phyloP scores from a whole-genome alignment of 1,140 invertebrate species.

The Centruroides sculpturatus region DNA sequence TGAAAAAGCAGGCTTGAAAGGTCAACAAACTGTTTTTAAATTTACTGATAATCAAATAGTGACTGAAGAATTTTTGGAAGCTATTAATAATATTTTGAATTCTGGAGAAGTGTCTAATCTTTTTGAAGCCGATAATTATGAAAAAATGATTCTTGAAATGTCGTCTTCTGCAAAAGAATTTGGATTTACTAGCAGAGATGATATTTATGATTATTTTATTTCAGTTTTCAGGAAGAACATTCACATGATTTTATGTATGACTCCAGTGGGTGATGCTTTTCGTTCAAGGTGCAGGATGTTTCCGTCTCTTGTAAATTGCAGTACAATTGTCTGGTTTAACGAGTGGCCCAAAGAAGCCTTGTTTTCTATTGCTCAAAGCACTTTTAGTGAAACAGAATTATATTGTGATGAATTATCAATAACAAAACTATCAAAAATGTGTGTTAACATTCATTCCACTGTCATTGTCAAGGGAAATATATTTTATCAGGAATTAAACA shows the following conservation, averaged over 20 bases:
- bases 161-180: conserved; percentile 50
- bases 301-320: conserved; percentile 58
- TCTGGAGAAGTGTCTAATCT: conserved; percentile 74
- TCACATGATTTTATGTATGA: conserved; percentile 75
- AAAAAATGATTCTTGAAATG: conserved; percentile 57
- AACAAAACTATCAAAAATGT: conserved; percentile 37
- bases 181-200: conserved; percentile 54
- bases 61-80: conserved; percentile 67
- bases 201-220: conserved; percentile 74
- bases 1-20: conserved; percentile 31
- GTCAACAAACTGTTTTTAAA: conserved; percentile 32
- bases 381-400: conserved; percentile 26
- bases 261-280: conserved; percentile 77
- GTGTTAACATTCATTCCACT: conserved; percentile 45
- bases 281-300: conserved; percentile 74
- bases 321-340: conserved; percentile 41
- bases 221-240: conserved; percentile 69
- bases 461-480: conserved; percentile 55
- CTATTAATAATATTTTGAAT: conserved; percentile 81
- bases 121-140: conserved; percentile 68
- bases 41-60: conserved; percentile 43
- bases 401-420: conserved; percentile 28
- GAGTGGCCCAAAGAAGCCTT: conserved; percentile 40
- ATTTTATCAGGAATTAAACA: conserved; percentile 63
- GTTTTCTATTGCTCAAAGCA: conserved; percentile 53